Conservation (phyloP, 1,140 invertebrate genomes). For the Penaeus vannamei region DNA sequence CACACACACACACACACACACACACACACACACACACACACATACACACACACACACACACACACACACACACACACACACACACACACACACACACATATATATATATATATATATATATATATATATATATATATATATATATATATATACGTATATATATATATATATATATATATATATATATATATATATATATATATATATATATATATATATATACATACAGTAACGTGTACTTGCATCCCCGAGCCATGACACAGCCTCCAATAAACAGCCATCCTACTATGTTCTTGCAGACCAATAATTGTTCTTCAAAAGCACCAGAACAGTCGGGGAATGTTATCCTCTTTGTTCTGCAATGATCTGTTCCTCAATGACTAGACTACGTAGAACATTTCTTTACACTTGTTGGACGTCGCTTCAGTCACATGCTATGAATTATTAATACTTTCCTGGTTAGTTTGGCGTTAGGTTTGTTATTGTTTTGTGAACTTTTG, state of each 20-base stretch:
- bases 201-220: conserved; percentile 10
- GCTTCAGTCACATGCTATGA: too few species aligned
- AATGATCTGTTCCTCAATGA: too few species aligned
- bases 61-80: neutral
- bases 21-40: neutral
- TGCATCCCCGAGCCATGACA: neutral
- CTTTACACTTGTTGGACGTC: too few species aligned
- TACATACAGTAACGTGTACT: too few species aligned
- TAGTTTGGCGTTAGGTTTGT: too few species aligned
- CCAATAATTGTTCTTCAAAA: too few species aligned
- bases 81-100: neutral
- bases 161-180: neutral
- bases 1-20: neutral
- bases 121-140: conserved; percentile 22
- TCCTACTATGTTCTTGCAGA: too few species aligned
- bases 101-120: conserved; percentile 7
- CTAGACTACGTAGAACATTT: too few species aligned
- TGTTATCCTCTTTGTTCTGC: too few species aligned
- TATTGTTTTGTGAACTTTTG: too few species aligned
- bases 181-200: neutral
- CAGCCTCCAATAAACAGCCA: neutral
- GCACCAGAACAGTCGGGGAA: too few species aligned
- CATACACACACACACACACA: neutral
- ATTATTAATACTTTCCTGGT: too few species aligned
- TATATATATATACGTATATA: conserved; percentile 14